Base-by-base conservation (phyloP, 2,888 invertebrate species). In the Luperina nickerlii region DNA sequence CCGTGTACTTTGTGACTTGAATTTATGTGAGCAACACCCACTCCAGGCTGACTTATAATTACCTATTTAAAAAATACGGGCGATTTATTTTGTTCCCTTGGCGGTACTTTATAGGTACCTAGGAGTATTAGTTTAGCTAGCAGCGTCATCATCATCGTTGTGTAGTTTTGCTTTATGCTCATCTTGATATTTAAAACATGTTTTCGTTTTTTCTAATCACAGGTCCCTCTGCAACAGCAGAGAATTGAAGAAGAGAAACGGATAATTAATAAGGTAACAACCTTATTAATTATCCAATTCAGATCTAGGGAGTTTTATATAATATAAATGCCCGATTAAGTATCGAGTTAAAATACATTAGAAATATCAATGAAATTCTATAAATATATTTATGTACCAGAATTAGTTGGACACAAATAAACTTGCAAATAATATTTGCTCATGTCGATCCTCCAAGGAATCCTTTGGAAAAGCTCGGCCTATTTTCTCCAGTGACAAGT, bases 21-120 rank as follows among this genome's bases (percentile, higher is more conserved):
- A 90, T 90, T 90, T 89, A 89, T 90, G 85, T 84, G 87, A 86
- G 84, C 76, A 85, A 88, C 86, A 87, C 85, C 85, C 88, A 87
- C 86, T 89, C 85, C 82, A 84, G 81, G 84, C 74, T 87, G 86
- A 90, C 90, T 89, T 88, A 82, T 90, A 87, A 90, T 92, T 90
- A 87, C 69, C 63, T 83, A 69, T 74, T 80, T 77, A 66, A 81
- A 82, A 78, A 81, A 24, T 72, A 80, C 69, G 68, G 57, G 67
- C 60, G n/a, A 84, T 84, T 71, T 78, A 69, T 76, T 75, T 78
- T 72, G 66, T 72, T 74, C 60, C 24, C 57, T 68, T 60, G 7
- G 42, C 24, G 74, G 74, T 78, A 51, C 51, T 42, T 65, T 67
- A 65, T 68, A 67, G 70, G 27, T 45, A n/a, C n/a, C n/a, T n/a